Evolutionary conservation across 2,888 invertebrate genomes (phyloP), one percentile per base, ranked within the genome.

Genomic region (Folsomia candida): DNA sequence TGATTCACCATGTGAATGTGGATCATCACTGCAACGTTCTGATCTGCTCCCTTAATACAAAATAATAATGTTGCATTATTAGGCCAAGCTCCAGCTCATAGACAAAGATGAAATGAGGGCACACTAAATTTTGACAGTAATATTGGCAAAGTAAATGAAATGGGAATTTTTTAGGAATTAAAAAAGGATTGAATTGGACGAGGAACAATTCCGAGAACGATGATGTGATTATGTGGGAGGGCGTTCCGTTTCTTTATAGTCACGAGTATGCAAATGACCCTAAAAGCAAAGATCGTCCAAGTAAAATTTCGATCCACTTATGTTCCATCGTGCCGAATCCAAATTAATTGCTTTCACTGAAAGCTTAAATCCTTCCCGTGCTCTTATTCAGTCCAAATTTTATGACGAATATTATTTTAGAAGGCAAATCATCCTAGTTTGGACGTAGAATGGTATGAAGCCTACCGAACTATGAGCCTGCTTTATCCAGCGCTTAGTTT

Each of bases 211-310:
- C 67, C 47, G 51, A 67, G 65, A 71, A 54, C 64, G 73, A 77
- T 77, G 76, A 78, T 78, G 76, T 76, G 77, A 78, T 77, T 78
- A 78, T 76, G 71, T 72, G 54, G 63, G 72, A 76, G 75, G 77
- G 76, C 76, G 73, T 78, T 76, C 68, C 74, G 62, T 60, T 78
- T 78, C 75, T 76, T 75, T 62, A 75, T 68, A 70, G 74, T 72
- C 74, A 76, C 73, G 75, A 76, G 68, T 77, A 78, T 78, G 78
- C 73, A 78, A 78, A 78, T 78, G 76, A 75, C 70, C 74, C 71
- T 14, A 54, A 6, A 18, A 47, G 22, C 4, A 20, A 54, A 54
- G 20, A 14, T 54, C 18, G 20, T 4, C 6, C 6, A 54, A 54
- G 18, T 54, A 47, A 47, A 47, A 18, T 11, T 11, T 47, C 18